Conservation (phyloP, 2,797 vertebrate species). For the Channa striata region DNA sequence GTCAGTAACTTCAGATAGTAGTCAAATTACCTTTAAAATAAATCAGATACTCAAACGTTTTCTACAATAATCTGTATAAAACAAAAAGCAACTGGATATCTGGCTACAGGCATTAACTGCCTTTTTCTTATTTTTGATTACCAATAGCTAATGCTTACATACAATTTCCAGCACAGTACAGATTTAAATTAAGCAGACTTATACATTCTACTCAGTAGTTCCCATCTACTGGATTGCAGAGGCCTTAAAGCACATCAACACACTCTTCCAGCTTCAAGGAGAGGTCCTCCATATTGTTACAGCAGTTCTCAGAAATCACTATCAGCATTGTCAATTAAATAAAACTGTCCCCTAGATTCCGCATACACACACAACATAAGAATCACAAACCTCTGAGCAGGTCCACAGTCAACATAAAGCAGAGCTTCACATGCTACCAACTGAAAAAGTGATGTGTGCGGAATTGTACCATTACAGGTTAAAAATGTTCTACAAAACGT, state of each 20-base stretch:
- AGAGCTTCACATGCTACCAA: neutral
- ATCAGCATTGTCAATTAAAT: neutral
- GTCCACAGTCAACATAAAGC: neutral
- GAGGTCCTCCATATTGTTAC: slow-evolving; percentile 43
- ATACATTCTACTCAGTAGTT: slow-evolving; percentile 9
- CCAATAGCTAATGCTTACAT: neutral
- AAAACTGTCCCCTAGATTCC: no score
- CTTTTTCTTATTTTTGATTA: neutral
- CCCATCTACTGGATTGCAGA: slow-evolving; percentile 17
- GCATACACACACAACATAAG: slow-evolving; percentile 21
- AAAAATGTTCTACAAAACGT: neutral
- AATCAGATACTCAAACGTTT: slow-evolving; percentile 2
- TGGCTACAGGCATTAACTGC: neutral
- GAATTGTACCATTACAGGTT: no score
- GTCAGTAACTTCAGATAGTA: neutral
- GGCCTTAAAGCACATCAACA: slow-evolving; percentile 5
- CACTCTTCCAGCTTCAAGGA: slow-evolving; percentile 6
- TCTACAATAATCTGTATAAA: slow-evolving; percentile 26
- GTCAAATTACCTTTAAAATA: neutral
- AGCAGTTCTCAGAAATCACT: slow-evolving; percentile 31
- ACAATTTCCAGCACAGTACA: slow-evolving; percentile 17
- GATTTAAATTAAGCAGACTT: slow-evolving; percentile 6
- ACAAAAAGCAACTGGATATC: slow-evolving; percentile 38
- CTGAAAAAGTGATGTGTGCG: neutral
- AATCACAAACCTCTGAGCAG: slow-evolving; percentile 6